Base-by-base conservation (phyloP, 2,797 vertebrate species). In the Scarus forsteni region DNA sequence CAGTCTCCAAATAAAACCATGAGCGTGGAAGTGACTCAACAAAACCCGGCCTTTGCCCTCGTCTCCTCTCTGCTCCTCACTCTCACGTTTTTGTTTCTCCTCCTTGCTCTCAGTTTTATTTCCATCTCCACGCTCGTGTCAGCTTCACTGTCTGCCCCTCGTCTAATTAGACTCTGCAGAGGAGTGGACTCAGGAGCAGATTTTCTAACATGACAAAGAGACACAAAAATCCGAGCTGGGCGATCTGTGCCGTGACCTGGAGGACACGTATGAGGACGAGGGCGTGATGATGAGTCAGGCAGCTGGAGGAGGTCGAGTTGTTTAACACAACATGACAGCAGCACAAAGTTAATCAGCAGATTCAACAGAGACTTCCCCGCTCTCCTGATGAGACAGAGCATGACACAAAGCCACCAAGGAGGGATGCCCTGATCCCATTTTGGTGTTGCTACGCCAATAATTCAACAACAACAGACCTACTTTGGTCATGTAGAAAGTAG, bases 21-120 rank as follows among this genome's bases (percentile, higher is more conserved):
- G 43, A 54, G 34, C 34, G 14, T 58, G 51, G 19, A 66, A 70
- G 64, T 69, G 76, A 80, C 77, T 84, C 51, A 72, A 79, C 73
- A 85, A 46, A 84, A 84, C 35, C 52, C 43, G 54, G 68, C 59
- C 52, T 85, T 66, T 18, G 27, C 39, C 56, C 55, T 64, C 67
- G 42, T 54, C 42, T 60, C 46, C 55, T 27, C 52, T 27, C 12
- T 4, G 56, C 60, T 18, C 13, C 52, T 35, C 46, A 46, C 52
- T 44, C 12, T 57, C 42, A 34, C 65, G 36, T 27, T 66, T 60
- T 13, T 73, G 61, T 75, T 77, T 67, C 27, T 13, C 52, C 44
- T n/a, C 44, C 53, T 55, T 39, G 68, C 36, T 56, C 49, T 53
- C 9, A 3, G 11, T 38, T 38, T n/a, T 51, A 13, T 65, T 39